phyloP scores from a whole-genome alignment of 2,888 invertebrate genomes.

The Diadegma fenestrale region DNA sequence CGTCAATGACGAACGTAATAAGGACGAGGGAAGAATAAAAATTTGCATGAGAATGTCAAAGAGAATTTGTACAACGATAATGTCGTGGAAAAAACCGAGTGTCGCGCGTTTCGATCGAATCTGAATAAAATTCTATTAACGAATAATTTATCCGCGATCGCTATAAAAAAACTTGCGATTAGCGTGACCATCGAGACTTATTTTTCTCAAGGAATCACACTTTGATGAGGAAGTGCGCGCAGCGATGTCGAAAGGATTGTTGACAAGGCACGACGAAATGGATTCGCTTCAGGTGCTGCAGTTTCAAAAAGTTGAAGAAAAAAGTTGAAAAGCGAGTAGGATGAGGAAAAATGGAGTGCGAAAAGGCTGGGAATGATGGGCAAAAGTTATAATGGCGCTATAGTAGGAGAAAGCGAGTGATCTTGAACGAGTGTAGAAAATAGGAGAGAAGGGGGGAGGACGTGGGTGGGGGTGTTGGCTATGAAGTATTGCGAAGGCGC shows the following conservation, averaged over 20 bases:
- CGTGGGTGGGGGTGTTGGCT: slow-evolving; percentile 29
- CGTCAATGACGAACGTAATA: too few relatives aligned
- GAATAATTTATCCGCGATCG: background rate
- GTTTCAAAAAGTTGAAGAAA: background rate
- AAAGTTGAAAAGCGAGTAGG: background rate
- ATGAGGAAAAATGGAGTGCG: slow-evolving; percentile 13
- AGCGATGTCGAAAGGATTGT: background rate
- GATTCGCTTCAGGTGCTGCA: slow-evolving; percentile 2
- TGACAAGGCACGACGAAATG: slow-evolving; percentile 8
- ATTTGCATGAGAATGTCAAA: background rate
- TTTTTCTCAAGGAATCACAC: background rate
- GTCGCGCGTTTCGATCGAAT: background rate
- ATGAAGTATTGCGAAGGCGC: slow-evolving; percentile 41
- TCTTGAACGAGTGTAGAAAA: slow-evolving; percentile 52
- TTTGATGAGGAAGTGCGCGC: slow-evolving; percentile 17
- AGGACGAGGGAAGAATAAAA: too few relatives aligned
- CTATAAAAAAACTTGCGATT: background rate
- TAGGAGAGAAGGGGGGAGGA: background rate
- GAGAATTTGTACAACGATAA: background rate
- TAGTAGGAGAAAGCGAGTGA: slow-evolving; percentile 41
- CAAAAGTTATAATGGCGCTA: background rate
- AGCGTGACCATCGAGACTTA: background rate
- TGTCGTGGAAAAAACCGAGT: background rate
- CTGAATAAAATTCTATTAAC: background rate
- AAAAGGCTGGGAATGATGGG: slow-evolving; percentile 28